Percentiles rank a stretch among this genome's conserved stretches.
phyloP scores from a whole-genome alignment of 2,797 vertebrate genomes.

The Danionella dracula region DNA sequence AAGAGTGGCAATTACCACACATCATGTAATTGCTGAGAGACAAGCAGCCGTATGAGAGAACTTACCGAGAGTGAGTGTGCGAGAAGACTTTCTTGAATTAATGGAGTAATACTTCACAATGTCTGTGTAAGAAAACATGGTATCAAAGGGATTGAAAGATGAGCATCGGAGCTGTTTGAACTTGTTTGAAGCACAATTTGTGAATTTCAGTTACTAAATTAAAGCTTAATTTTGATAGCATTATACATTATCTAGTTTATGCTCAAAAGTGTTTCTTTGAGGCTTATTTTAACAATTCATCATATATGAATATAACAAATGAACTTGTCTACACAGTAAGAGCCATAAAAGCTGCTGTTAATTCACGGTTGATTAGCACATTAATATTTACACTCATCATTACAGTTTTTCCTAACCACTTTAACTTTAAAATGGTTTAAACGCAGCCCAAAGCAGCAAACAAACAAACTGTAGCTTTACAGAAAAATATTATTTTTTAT shows the following conservation, averaged over 20 bases:
- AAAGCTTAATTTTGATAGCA: background rate
- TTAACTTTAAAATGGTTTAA: too few relatives aligned
- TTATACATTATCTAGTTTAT: background rate
- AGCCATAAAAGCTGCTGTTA: too few relatives aligned
- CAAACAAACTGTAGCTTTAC: too few relatives aligned
- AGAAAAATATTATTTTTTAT: too few relatives aligned
- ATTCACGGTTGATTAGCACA: too few relatives aligned
- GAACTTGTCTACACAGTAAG: too few relatives aligned
- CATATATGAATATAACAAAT: too few relatives aligned
- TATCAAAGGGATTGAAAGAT: slow-evolving; percentile 33
- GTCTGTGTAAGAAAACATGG: slow-evolving; percentile 38
- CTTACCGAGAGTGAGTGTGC: slow-evolving; percentile 35
- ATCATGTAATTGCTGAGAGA: slow-evolving; percentile 75
- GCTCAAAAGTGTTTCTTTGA: background rate
- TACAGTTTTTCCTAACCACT: too few relatives aligned
- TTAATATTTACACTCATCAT: too few relatives aligned
- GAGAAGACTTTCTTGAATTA: slow-evolving; percentile 32
- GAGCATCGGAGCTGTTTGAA: slow-evolving; percentile 13
- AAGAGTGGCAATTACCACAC: slow-evolving; percentile 76
- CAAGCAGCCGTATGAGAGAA: slow-evolving; percentile 71
- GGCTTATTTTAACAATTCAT: too few relatives aligned
- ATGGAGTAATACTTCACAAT: slow-evolving; percentile 39
- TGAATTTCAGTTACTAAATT: background rate
- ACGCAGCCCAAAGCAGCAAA: too few relatives aligned
- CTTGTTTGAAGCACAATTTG: slow-evolving; percentile 13